phyloP scores from a whole-genome alignment of 1,140 invertebrate genomes.

The Drosophila malerkotliana region DNA sequence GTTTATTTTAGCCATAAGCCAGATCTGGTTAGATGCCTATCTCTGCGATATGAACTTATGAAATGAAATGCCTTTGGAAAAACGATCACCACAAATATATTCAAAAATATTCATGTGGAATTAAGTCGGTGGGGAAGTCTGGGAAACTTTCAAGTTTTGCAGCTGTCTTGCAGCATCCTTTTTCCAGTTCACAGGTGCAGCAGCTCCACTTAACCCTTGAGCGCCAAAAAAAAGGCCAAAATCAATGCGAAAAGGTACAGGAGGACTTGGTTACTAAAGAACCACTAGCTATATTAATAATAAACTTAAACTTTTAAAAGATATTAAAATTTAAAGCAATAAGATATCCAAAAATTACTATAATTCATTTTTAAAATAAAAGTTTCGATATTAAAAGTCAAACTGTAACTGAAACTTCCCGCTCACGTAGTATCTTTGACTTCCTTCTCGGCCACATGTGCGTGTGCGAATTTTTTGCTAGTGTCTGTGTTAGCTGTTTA shows the following conservation, averaged over 20 bases:
- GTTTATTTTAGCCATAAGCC: slow-evolving; percentile 55
- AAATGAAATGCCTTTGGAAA: slow-evolving; percentile 56
- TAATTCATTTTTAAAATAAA: neutral
- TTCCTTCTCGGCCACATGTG: slow-evolving; percentile 39
- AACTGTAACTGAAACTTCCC: slow-evolving; percentile 22
- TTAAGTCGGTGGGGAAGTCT: slow-evolving; percentile 23
- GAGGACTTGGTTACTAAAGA: neutral
- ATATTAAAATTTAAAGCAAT: too few relatives aligned
- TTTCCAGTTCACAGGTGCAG: slow-evolving; percentile 68
- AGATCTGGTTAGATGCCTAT: slow-evolving; percentile 52
- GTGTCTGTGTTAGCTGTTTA: slow-evolving; percentile 55
- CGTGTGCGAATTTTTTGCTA: neutral
- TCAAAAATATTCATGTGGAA: slow-evolving; percentile 55
- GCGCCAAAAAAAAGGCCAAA: slow-evolving; percentile 57
- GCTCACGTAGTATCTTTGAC: slow-evolving; percentile 58
- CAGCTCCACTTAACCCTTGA: slow-evolving; percentile 67
- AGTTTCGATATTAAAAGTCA: slow-evolving; percentile 1
- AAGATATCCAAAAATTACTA: too few relatives aligned
- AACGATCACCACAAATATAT: slow-evolving; percentile 34
- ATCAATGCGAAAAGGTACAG: slow-evolving; percentile 60
- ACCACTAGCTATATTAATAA: neutral
- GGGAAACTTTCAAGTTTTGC: slow-evolving; percentile 61
- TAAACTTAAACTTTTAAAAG: neutral
- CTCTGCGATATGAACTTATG: slow-evolving; percentile 58
- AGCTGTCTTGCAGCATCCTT: slow-evolving; percentile 55